Evolutionary conservation across 2,888 invertebrate genomes (phyloP).

Genomic region (Aphodius sticticus): DNA sequence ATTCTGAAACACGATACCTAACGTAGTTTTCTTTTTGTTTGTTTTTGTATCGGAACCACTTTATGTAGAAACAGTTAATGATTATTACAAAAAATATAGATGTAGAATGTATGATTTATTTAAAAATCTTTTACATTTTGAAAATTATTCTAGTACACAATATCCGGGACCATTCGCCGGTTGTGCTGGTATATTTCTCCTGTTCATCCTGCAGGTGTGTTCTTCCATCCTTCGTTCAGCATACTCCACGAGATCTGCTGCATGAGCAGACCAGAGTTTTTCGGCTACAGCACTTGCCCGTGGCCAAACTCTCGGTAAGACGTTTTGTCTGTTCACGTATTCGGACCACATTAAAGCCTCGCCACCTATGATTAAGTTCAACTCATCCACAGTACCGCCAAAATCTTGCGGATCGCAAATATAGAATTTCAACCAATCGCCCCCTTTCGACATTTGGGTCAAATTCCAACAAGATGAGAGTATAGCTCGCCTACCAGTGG

Average conservation of each 20-base stretch:
- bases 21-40: too few species aligned
- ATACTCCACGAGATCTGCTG: conserved; percentile 48
- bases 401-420: conserved; percentile 71
- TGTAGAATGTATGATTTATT: background rate
- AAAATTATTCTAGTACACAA: conserved; percentile 56
- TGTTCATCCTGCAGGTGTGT: conserved; percentile 74
- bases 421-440: conserved; percentile 77
- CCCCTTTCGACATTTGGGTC: conserved; percentile 72
- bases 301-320: conserved; percentile 79
- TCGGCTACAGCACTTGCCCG: conserved; percentile 87
- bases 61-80: too few species aligned
- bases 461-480: conserved; percentile 90
- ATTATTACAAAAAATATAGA: background rate
- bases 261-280: conserved; percentile 74
- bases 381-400: conserved; percentile 61
- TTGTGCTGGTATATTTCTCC: conserved; percentile 72
- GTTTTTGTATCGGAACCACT: too few species aligned
- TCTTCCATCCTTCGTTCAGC: conserved; percentile 73
- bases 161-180: conserved; percentile 76
- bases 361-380: conserved; percentile 80
- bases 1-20: too few species aligned
- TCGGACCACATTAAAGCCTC: conserved; percentile 96
- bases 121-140: background rate
- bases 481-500: conserved; percentile 70
- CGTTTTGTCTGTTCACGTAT: conserved; percentile 74